phyloP scores from a whole-genome alignment of 2,113 vertebrate species.

The Platichthys flesus region DNA sequence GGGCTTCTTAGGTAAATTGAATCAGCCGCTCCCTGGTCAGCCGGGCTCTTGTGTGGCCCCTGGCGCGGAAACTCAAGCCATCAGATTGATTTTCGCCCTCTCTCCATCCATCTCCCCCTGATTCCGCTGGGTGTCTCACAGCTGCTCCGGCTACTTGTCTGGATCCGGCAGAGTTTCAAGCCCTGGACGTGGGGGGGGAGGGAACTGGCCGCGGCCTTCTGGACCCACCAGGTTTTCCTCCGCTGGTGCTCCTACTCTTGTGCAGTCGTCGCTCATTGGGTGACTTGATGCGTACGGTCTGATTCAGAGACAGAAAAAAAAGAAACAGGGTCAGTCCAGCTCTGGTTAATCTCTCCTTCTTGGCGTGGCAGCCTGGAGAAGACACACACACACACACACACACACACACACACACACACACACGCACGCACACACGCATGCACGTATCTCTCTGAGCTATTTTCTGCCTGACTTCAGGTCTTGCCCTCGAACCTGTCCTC shows the following conservation, averaged over 20 bases:
- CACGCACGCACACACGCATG: conserved; percentile 17
- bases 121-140: conserved; percentile 14
- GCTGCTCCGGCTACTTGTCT: conserved; percentile 16
- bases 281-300: not conserved
- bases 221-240: not conserved
- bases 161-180: conserved; percentile 31
- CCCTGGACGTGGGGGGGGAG: not conserved
- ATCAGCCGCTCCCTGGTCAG: conserved; percentile 56
- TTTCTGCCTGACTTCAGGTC: conserved; percentile 55
- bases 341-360: conserved; percentile 59
- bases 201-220: conserved; percentile 17
- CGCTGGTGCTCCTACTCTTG: not conserved
- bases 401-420: conserved; percentile 28
- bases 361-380: conserved; percentile 39
- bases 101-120: conserved; percentile 3
- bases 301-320: conserved; percentile 43
- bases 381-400: conserved; percentile 2
- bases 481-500: conserved; percentile 49
- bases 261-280: not conserved
- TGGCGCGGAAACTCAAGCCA: conserved; percentile 66
- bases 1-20: conserved; percentile 67
- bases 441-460: conserved; percentile 40
- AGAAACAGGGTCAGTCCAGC: conserved; percentile 60
- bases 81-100: conserved; percentile 68
- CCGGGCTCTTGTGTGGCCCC: conserved; percentile 52